phyloP scores from a whole-genome alignment of 2,888 invertebrate species.

The Drosophila anceps region DNA sequence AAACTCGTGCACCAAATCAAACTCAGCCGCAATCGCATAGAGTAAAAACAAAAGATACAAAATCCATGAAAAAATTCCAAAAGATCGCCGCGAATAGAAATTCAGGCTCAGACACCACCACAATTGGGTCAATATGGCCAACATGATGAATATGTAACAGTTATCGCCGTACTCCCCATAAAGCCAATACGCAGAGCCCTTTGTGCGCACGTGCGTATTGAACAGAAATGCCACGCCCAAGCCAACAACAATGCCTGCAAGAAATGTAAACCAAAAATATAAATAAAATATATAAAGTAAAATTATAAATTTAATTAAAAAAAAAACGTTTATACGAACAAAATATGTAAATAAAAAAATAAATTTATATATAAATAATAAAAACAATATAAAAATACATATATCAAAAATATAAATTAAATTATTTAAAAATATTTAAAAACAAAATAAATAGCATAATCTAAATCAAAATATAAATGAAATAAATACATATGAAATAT shows the following conservation, averaged over 20 bases:
- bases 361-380: too few relatives aligned
- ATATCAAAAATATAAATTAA: too few relatives aligned
- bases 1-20: constrained; percentile 35
- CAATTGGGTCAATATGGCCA: constrained; percentile 32
- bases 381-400: too few relatives aligned
- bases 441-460: too few relatives aligned
- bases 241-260: constrained; percentile 43
- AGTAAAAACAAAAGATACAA: constrained; percentile 46
- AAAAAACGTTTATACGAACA: too few relatives aligned
- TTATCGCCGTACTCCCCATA: constrained; percentile 48
- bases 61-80: constrained; percentile 40
- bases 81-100: constrained; percentile 55
- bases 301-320: too few relatives aligned
- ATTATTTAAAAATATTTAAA: too few relatives aligned
- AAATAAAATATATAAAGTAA: too few relatives aligned
- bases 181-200: constrained; percentile 21
- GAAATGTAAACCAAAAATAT: too few relatives aligned
- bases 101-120: constrained; percentile 49
- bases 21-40: constrained; percentile 35
- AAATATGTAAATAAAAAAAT: too few relatives aligned
- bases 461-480: too few relatives aligned
- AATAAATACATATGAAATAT: too few relatives aligned
- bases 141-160: constrained; percentile 49
- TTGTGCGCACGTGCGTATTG: constrained; percentile 7
- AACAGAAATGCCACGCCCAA: constrained; percentile 28